Conservation (phyloP, 2,797 vertebrate genomes). For the Tamandua tetradactyla region DNA sequence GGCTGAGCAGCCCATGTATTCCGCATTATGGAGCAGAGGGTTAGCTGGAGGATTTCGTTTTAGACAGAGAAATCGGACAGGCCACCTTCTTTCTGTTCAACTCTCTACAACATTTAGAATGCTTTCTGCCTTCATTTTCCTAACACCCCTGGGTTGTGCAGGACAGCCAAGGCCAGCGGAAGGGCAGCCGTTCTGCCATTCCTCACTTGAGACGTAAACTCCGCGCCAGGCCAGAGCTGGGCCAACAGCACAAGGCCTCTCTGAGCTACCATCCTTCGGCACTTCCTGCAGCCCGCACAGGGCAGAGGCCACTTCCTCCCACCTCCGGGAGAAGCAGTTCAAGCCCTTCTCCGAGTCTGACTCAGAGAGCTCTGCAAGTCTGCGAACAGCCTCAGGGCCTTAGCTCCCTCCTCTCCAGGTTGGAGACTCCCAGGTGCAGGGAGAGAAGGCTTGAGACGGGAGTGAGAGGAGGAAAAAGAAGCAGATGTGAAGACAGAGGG, state of each 20-base stretch:
- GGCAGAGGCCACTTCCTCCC: background rate
- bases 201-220: background rate
- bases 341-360: background rate
- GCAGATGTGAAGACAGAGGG: background rate
- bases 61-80: accelerated
- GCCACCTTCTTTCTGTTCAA: background rate
- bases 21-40: background rate
- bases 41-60: background rate
- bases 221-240: background rate
- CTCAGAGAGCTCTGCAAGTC: background rate
- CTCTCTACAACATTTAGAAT: background rate
- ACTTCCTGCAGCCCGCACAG: background rate
- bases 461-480: no score
- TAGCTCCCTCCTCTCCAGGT: background rate
- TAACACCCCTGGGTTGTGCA: background rate
- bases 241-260: background rate
- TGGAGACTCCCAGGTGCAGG: no score
- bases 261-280: background rate
- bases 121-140: background rate
- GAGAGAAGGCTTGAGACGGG: background rate
- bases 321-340: background rate
- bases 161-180: background rate
- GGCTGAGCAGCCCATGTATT: background rate
- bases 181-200: background rate
- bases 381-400: no score